phyloP scores from a whole-genome alignment of 2,888 invertebrate species.

The Erynnis tages region DNA sequence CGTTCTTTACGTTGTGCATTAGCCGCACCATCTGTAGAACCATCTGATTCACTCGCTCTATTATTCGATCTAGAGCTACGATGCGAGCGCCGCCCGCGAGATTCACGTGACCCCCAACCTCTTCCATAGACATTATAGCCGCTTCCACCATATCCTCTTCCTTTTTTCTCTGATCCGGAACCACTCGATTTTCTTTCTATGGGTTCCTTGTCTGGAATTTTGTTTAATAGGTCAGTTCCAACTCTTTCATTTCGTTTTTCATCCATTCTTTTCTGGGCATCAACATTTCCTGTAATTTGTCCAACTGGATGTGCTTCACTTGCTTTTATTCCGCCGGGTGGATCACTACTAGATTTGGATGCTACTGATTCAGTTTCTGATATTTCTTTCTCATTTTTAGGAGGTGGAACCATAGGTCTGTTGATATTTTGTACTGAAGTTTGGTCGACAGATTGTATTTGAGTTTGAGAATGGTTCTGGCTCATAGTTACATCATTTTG shows the following conservation, averaged over 20 bases:
- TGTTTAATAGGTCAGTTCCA: conserved; percentile 65
- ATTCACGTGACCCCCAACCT: conserved; percentile 73
- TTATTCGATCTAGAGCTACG: conserved; percentile 72
- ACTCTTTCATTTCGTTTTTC: conserved; percentile 64
- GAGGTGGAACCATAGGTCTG: conserved; percentile 53
- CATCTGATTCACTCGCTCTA: conserved; percentile 86
- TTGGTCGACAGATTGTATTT: conserved; percentile 53
- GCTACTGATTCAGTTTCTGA: conserved; percentile 61
- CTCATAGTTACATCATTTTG: conserved; percentile 46
- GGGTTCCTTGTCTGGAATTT: conserved; percentile 72
- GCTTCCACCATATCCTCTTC: conserved; percentile 70
- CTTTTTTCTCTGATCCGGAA: conserved; percentile 77
- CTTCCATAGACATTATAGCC: conserved; percentile 68
- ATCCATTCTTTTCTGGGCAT: conserved; percentile 56
- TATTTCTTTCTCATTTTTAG: conserved; percentile 65
- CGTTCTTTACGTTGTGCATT: conserved; percentile 76
- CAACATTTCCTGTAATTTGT: conserved; percentile 46
- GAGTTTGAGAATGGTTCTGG: conserved; percentile 46
- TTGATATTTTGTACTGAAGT: conserved; percentile 40
- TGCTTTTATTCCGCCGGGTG: conserved; percentile 47
- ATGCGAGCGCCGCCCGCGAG: conserved; percentile 75
- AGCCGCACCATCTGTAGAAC: conserved; percentile 86
- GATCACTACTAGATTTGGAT: conserved; percentile 59
- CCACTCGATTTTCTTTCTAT: conserved; percentile 72
- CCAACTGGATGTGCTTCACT: conserved; percentile 53